Evolutionary conservation across 2,797 vertebrate species (phyloP).

Genomic region (Huso huso): DNA sequence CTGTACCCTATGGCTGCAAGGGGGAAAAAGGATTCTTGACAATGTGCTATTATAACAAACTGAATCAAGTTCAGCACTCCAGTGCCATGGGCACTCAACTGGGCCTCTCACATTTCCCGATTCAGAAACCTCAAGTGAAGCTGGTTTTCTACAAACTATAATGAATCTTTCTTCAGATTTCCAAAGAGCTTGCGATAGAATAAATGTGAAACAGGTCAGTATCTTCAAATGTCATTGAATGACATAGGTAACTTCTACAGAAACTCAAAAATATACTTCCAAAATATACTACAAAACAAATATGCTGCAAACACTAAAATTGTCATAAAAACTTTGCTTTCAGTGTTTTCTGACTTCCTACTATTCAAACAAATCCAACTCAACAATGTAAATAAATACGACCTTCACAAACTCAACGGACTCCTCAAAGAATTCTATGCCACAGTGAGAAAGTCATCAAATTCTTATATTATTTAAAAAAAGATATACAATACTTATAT

Average conservation of each 20-base stretch:
- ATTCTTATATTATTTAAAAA: too few species aligned
- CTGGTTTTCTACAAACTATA: constrained; percentile 19
- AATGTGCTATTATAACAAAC: constrained; percentile 20
- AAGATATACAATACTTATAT: too few species aligned
- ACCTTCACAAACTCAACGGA: too few species aligned
- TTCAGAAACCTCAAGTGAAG: constrained; percentile 22
- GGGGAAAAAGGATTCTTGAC: constrained; percentile 16
- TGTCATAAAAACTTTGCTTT: too few species aligned
- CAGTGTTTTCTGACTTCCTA: too few species aligned
- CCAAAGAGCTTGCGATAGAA: background rate
- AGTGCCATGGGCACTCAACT: constrained; percentile 4
- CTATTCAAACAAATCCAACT: too few species aligned
- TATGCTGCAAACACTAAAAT: too few species aligned
- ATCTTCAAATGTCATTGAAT: constrained; percentile 19
- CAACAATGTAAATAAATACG: too few species aligned
- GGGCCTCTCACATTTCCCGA: constrained; percentile 15
- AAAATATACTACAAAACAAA: too few species aligned
- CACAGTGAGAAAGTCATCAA: too few species aligned
- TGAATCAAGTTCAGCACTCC: constrained; percentile 14
- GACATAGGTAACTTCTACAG: background rate
- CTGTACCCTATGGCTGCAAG: constrained; percentile 10
- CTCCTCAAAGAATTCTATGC: too few species aligned
- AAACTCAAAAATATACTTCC: too few species aligned
- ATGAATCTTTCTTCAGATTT: constrained; percentile 15
- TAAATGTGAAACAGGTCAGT: constrained; percentile 1